Conservation (phyloP, 2,888 invertebrate species). For the Serripes groenlandicus region DNA sequence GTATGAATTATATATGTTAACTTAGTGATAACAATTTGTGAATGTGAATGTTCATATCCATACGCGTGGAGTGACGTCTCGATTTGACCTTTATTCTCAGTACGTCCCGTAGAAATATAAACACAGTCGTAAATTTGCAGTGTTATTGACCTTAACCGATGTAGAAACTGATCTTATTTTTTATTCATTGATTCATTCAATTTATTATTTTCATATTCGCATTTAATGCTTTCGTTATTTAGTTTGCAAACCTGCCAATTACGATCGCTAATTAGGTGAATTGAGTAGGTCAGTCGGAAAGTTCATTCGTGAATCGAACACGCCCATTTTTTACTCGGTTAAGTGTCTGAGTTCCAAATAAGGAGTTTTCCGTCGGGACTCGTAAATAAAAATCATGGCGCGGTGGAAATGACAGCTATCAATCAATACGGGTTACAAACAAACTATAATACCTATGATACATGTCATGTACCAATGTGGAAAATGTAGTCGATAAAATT, state of each 20-base stretch:
- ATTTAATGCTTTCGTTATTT: background rate
- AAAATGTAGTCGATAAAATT: too few species aligned
- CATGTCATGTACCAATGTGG: too few species aligned
- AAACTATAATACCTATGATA: too few species aligned
- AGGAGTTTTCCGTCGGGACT: slow-evolving; percentile 42
- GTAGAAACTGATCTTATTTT: background rate
- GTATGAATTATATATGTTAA: too few species aligned
- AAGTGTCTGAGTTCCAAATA: slow-evolving; percentile 47
- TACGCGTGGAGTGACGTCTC: slow-evolving; percentile 61
- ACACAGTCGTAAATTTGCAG: slow-evolving; percentile 8
- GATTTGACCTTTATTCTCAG: slow-evolving; percentile 52
- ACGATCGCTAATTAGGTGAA: slow-evolving; percentile 12
- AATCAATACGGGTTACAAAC: too few species aligned
- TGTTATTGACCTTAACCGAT: background rate
- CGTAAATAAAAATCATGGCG: background rate
- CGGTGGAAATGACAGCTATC: background rate
- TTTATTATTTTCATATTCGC: background rate
- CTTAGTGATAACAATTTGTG: slow-evolving; percentile 2
- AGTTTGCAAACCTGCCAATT: background rate
- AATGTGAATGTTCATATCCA: slow-evolving; percentile 27
- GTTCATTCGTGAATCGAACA: slow-evolving; percentile 27
- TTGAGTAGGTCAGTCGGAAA: slow-evolving; percentile 30
- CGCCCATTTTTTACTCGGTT: slow-evolving; percentile 55
- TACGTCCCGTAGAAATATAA: slow-evolving; percentile 54
- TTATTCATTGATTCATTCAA: too few species aligned